Conservation (phyloP, 2,797 vertebrate species). For the Sitta carolinensis region DNA sequence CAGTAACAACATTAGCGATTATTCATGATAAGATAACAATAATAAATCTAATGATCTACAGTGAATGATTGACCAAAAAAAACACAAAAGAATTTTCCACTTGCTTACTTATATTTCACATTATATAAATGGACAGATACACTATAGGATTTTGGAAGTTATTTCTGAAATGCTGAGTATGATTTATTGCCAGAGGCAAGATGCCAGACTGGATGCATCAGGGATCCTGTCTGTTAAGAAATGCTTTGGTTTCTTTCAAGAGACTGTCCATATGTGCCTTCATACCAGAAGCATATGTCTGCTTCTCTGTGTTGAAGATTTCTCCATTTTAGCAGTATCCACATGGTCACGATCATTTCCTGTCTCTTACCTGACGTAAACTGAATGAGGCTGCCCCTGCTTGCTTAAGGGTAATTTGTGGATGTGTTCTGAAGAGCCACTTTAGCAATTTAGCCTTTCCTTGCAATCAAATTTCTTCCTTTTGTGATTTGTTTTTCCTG, state of each 20-base stretch:
- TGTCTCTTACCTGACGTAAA: background rate
- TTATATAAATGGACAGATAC: background rate
- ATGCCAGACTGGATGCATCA: constrained; percentile 33
- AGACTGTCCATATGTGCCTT: background rate
- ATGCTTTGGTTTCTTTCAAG: background rate
- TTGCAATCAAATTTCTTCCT: background rate
- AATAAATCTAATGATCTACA: background rate
- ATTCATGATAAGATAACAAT: background rate
- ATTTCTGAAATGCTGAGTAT: background rate
- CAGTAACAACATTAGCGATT: background rate
- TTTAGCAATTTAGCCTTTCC: background rate
- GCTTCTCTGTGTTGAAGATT: background rate
- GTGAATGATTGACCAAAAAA: constrained; percentile 10
- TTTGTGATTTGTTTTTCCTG: background rate
- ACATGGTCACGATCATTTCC: background rate
- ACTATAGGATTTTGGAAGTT: background rate
- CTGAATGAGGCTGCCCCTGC: background rate
- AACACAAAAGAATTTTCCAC: background rate
- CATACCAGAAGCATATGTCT: background rate
- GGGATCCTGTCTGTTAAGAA: constrained; percentile 28
- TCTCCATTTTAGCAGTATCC: background rate
- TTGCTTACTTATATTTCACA: background rate
- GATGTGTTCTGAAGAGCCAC: background rate
- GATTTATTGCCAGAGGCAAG: constrained; percentile 28
- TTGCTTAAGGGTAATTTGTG: background rate